Conservation (phyloP, 2,888 invertebrate species). For the Cheilosia vernalis region DNA sequence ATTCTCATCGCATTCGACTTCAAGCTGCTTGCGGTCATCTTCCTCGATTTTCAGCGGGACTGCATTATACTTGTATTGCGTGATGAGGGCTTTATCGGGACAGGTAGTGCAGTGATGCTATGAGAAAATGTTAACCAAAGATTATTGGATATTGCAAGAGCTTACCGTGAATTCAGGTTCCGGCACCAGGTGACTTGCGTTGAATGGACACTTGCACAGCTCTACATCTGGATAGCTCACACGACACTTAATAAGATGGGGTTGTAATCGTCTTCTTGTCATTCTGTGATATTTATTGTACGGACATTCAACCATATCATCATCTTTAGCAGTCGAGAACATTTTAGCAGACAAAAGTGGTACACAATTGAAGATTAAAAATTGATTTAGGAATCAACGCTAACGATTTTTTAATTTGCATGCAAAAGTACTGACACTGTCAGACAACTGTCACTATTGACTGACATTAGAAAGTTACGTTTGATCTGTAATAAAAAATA, state of each 20-base stretch:
- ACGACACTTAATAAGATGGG: conserved; percentile 86
- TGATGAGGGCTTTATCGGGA: conserved; percentile 74
- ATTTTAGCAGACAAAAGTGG: conserved; percentile 2
- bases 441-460: background rate
- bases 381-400: no score
- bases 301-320: conserved; percentile 85
- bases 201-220: conserved; percentile 85
- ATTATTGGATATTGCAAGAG: background rate
- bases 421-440: background rate
- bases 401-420: background rate
- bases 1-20: conserved; percentile 77
- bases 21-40: conserved; percentile 74
- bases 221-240: conserved; percentile 84
- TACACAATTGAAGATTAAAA: background rate
- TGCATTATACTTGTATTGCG: conserved; percentile 75
- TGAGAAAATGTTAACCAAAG: background rate
- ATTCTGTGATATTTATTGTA: conserved; percentile 85
- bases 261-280: conserved; percentile 84
- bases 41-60: conserved; percentile 70
- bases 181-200: conserved; percentile 85
- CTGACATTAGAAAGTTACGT: no score
- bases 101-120: conserved; percentile 78
- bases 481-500: no score
- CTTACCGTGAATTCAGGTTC: conserved; percentile 83
- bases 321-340: conserved; percentile 28